phyloP scores from a whole-genome alignment of 1,140 invertebrate species.

The Drosophila ogumai region DNA sequence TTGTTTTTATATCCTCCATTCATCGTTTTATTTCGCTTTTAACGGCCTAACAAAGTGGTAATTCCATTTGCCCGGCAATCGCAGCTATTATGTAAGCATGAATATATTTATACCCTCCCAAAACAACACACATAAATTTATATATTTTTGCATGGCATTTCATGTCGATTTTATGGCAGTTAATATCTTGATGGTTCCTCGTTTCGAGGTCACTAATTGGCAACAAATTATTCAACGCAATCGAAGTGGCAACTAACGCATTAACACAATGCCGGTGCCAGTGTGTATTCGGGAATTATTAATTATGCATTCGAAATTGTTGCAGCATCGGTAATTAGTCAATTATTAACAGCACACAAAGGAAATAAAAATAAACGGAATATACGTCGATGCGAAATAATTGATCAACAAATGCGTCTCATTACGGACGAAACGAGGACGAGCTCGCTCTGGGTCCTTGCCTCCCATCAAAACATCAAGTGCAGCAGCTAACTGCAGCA shows the following conservation, averaged over 20 bases:
- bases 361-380: background rate
- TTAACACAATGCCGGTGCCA: slow-evolving; percentile 18
- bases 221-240: slow-evolving; percentile 16
- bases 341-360: slow-evolving; percentile 17
- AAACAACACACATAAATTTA: too few relatives aligned
- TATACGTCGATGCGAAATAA: background rate
- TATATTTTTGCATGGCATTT: background rate
- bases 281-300: background rate
- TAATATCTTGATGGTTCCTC: slow-evolving; percentile 9
- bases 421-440: background rate
- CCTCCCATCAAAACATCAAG: background rate
- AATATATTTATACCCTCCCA: slow-evolving; percentile 9
- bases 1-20: slow-evolving; percentile 22
- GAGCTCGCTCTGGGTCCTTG: background rate
- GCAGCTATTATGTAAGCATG: slow-evolving; percentile 29
- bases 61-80: slow-evolving; percentile 22
- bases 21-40: slow-evolving; percentile 29
- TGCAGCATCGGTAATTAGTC: slow-evolving; percentile 31
- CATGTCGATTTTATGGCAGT: slow-evolving; percentile 9
- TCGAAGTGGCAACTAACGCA: slow-evolving; percentile 22
- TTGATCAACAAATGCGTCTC: slow-evolving; percentile 14
- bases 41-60: slow-evolving; percentile 24
- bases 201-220: slow-evolving; percentile 2
- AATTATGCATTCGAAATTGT: slow-evolving; percentile 39
- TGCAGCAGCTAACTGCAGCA: slow-evolving; percentile 1